Evolutionary conservation across 1,140 invertebrate species (phyloP).

Genomic region (Campoletis sonorensis): DNA sequence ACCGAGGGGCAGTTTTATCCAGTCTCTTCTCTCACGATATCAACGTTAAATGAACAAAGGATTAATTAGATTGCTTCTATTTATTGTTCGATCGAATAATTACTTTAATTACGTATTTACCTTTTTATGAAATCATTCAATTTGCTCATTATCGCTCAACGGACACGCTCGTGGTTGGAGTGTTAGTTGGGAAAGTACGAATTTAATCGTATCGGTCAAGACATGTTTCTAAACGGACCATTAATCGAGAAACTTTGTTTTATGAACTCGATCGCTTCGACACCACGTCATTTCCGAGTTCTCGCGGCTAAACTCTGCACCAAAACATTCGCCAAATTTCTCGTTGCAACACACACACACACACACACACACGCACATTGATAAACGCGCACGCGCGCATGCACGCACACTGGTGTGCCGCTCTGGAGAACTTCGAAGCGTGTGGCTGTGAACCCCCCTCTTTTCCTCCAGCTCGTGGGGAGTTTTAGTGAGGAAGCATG

Average conservation of each 20-base stretch:
- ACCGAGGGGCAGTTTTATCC: background rate
- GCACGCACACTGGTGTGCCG: background rate
- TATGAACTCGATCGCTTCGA: background rate
- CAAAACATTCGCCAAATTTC: constrained; percentile 19
- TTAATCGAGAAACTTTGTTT: constrained; percentile 38
- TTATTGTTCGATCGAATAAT: no score
- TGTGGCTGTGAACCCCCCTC: background rate
- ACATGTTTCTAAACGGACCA: constrained; percentile 20
- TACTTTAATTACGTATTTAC: no score
- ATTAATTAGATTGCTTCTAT: no score
- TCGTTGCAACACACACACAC: constrained; percentile 17
- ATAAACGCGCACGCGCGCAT: background rate
- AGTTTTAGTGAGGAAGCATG: constrained; percentile 25
- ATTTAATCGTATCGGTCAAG: constrained; percentile 22
- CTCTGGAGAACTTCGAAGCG: background rate
- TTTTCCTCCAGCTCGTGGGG: constrained; percentile 1
- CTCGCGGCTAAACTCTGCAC: constrained; percentile 9
- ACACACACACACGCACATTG: background rate
- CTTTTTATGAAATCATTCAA: no score
- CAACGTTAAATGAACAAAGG: no score
- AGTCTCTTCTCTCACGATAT: no score
- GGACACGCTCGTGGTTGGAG: constrained; percentile 31
- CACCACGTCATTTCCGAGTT: constrained; percentile 23
- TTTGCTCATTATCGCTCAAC: constrained; percentile 31
- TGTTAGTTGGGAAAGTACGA: constrained; percentile 5